Base-by-base conservation (phyloP, 2,797 vertebrate species). In the Gephyroberyx darwinii region DNA sequence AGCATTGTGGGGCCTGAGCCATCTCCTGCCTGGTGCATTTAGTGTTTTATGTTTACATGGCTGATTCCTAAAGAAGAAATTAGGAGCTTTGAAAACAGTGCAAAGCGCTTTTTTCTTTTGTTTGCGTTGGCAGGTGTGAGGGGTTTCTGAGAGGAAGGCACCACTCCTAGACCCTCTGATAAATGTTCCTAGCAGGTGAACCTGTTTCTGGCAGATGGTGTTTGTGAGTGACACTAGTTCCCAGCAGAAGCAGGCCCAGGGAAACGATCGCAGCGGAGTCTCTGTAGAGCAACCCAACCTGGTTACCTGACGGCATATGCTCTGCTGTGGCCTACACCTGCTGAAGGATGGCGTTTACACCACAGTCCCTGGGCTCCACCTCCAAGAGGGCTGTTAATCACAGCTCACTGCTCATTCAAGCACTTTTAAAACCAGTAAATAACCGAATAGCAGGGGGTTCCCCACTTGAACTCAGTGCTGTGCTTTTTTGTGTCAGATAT, bases 131-230 rank as follows among this genome's bases (percentile, higher is more conserved):
- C 84, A 90, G 86, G 89, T 90, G 88, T 83, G 63, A 53, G 50
- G 13, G 33, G 54, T 73, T 69, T 65, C 67, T 63, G 8, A 64
- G 71, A 71, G 65, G 60, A 74, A 78, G 74, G 77, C 77, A 63
- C 74, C 79, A 60, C 87, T 87, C 62, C 58, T 85, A 81, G 86
- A 87, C 90, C 86, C 14, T 65, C 80, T 71, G 90, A 85, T 92
- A 93, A 94, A 91, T 50, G 87, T 78, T 92, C 83, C 70, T 81
- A 90, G 84, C 90, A 88, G 89, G 89, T 89, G 55, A 75, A 87
- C 75, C 85, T 83, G 87, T 84, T 89, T 59, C 78, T 89, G 94
- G 92, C 97, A 98, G 96, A 97, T 96, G 96, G 96, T 93, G 88
- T 93, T 93, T 91, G 93, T 84, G 91, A 91, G 80, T 88, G 65